Conservation (phyloP, 2,797 vertebrate species). For the Vespertilio murinus region DNA sequence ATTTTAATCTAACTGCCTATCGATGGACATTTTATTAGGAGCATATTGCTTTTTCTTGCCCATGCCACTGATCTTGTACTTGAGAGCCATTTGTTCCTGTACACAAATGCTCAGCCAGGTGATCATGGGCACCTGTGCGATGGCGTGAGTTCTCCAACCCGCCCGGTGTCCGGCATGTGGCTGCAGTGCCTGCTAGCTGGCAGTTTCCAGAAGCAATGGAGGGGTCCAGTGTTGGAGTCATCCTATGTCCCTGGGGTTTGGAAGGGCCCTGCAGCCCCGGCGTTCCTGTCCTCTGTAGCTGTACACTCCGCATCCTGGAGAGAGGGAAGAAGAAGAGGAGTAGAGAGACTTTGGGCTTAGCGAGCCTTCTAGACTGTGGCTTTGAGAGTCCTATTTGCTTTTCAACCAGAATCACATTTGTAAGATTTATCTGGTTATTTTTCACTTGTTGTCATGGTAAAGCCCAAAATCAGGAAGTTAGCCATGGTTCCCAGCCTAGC, state of each 20-base stretch:
- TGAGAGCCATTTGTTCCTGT: background rate
- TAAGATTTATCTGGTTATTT: background rate
- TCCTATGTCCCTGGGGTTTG: background rate
- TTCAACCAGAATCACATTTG: background rate
- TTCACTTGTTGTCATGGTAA: background rate
- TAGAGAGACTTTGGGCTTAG: background rate
- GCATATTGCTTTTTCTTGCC: background rate
- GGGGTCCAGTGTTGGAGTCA: background rate
- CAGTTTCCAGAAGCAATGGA: background rate
- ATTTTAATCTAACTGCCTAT: background rate
- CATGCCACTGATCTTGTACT: background rate
- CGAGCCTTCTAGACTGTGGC: background rate
- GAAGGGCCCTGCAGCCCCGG: background rate
- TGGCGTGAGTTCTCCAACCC: background rate
- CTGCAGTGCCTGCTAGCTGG: background rate
- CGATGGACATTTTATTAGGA: background rate
- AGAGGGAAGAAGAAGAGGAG: background rate
- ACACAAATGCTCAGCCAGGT: background rate
- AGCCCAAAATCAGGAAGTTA: background rate
- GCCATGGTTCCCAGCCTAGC: background rate
- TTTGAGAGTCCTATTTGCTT: background rate
- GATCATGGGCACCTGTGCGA: background rate
- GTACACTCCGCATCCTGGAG: background rate
- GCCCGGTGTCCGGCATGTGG: fast-evolving
- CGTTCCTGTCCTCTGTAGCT: background rate